Base-by-base conservation (phyloP, 2,888 invertebrate genomes). In the Parnassius smintheus region DNA sequence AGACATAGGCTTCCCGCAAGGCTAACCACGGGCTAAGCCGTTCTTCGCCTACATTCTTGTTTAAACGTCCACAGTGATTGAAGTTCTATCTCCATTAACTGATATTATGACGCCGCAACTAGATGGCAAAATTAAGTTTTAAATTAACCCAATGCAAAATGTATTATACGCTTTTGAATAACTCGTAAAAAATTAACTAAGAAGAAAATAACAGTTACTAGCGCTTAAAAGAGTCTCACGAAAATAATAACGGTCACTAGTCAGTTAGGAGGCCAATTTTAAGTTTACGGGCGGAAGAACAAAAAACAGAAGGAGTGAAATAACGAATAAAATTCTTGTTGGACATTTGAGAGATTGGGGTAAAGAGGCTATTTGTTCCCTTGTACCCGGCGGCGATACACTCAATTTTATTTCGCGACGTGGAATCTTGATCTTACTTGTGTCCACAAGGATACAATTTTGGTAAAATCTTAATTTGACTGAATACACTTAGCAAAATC, bases 301-400 rank as follows among this genome's bases (percentile, higher is more conserved):
- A 57, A 54, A 59, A 64, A 63, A 49, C 55, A 44, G 49, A 59
- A 64, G 63, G 59, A 64, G 62, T 59, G 59, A 59, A 64, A 59
- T 59, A 59, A 64, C 48, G 59, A 52, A 60, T 60, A 64, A 56
- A 64, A 64, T 60, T 56, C 59, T 64, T 64, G 63, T 62, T 50
- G 63, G 63, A 64, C 63, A 64, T 55, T 64, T 64, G 63, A 64
- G 59, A 64, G 59, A 64, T 64, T 64, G 63, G 63, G 63, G 63
- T 64, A 64, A 59, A 48, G 48, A 55, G 55, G 59, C 59, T 56
- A 59, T 64, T 64, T 56, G 56, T 64, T 51, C 56, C 46, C 56
- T 51, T 12, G 48, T 41, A 49, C 50, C 63, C 63, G 44, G 56
- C 45, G 63, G 63, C 63, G 63, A 52, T 59, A 56, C 56, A 59